Evolutionary conservation across 2,113 vertebrate genomes (phyloP), one percentile per base, ranked within the genome.

Genomic region (Tretioscincus oriximinensis): DNA sequence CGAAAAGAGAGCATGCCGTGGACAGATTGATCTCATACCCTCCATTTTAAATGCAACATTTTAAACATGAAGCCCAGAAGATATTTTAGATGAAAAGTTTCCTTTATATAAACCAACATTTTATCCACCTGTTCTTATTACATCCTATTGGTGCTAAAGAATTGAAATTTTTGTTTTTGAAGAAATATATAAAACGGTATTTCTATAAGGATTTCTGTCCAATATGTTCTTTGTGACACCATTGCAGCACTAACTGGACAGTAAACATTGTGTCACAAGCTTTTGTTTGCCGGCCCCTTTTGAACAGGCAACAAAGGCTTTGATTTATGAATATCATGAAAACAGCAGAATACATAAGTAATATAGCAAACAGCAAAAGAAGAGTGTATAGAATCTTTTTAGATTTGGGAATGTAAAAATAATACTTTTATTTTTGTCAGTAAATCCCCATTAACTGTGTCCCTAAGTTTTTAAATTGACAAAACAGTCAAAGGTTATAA

Each of bases 131-230:
- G n/a, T 61, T 41, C 21, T 63, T 63, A 63, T 24, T 31, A n/a
- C 11, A n/a, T 9, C 12, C 11, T 35, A 5, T 70, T 9, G 22
- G 20, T 69, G 6, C 10, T 35, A 29, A 18, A 29, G 28, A 2
- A 14, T 58, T 73, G 0, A 20, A 28, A 28, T 54, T 20, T 26
- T 67, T 45, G 22, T 9, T 22, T 24, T 35, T 11, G 20, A 79
- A 28, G 61, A 73, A 0, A 9, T 69, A 64, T 67, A 7, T 66
- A 71, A 65, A 75, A 84, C 73, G 61, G 26, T 20, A 70, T 0
- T 51, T 31, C n/a, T 0, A 81, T 73, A 14, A 86, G 51, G 66
- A 35, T 84, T 85, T 78, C 84, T 26, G 4, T 64, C 35, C 24
- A 85, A 71, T 1, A 0, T 60, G 20, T 51, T 79, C 80, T 79